A percentile compares a stretch with the other conserved stretches of the same genome.
Evolutionary conservation across 2,113 vertebrate genomes (phyloP).

Genomic region (Sclerurus mexicanus): DNA sequence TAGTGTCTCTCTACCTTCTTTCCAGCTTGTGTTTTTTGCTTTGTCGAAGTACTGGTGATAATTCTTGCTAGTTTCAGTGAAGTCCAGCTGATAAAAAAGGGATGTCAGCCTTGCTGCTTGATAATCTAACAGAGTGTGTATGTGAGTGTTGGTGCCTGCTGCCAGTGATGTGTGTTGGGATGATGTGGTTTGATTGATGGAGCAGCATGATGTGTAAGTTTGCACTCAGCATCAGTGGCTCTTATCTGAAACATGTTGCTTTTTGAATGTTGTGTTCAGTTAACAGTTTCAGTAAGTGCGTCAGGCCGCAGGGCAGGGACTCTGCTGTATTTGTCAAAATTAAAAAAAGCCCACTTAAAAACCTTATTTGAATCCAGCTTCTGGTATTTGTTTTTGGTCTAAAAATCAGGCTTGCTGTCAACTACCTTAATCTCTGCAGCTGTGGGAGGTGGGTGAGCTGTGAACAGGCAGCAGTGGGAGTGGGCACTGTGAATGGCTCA

Average conservation of each 20-base stretch:
- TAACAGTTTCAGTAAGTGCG: neutral
- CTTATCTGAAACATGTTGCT: neutral
- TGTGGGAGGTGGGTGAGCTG: neutral
- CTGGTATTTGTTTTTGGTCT: neutral
- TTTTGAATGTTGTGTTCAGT: neutral
- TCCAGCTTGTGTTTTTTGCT: neutral
- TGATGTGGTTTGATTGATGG: neutral
- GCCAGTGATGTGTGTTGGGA: neutral
- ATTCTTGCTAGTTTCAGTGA: neutral
- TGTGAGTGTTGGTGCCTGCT: neutral
- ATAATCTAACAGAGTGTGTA: accelerated
- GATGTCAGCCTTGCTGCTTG: neutral
- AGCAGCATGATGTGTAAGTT: neutral
- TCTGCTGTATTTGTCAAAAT: neutral
- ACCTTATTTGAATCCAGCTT: neutral
- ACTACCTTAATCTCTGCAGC: accelerated
- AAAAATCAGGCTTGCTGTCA: neutral
- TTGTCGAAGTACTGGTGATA: neutral
- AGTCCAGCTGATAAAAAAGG: neutral
- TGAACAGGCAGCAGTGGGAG: neutral
- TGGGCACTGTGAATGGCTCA: neutral
- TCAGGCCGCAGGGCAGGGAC: neutral
- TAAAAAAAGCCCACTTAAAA: neutral
- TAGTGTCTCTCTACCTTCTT: neutral
- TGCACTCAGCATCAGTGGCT: neutral